Percentiles rank a stretch among this genome's conserved stretches.
These are phyloP conservation scores for Lypha dubia DNA, from an alignment of 2,888 invertebrate species.

Conservation along the genomic window DNA sequence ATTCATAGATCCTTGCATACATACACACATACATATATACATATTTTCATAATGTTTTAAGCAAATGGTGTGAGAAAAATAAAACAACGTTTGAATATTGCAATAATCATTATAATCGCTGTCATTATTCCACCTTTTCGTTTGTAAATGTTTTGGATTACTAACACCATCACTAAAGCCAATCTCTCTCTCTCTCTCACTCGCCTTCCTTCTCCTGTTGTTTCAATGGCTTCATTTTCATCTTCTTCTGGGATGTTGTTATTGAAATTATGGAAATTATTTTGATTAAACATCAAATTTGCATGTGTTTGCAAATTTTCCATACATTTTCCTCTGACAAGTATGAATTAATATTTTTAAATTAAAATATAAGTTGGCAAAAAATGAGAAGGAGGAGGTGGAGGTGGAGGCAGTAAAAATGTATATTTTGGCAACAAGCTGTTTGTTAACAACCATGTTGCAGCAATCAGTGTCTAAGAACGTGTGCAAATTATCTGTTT, in stretches of 20 bases:
- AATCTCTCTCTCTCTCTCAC: too few species aligned
- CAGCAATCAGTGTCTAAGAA: conserved; percentile 51
- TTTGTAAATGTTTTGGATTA: conserved; percentile 32
- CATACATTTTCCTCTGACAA: conserved; percentile 43
- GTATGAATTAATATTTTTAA: conserved; percentile 56
- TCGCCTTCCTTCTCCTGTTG: neutral
- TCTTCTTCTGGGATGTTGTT: conserved; percentile 2
- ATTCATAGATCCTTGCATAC: neutral
- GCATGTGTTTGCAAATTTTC: conserved; percentile 66
- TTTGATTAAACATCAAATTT: conserved; percentile 71
- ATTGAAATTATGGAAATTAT: conserved; percentile 71
- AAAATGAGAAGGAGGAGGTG: too few species aligned
- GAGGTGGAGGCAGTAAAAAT: conserved; percentile 14
- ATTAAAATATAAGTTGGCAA: conserved; percentile 32
- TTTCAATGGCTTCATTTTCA: conserved; percentile 24
- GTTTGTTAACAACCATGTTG: conserved; percentile 46
- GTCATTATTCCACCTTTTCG: conserved; percentile 68
- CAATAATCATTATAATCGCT: conserved; percentile 68
- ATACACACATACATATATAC: conserved; percentile 21
- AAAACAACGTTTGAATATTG: conserved; percentile 24
- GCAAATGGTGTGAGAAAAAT: conserved; percentile 38
- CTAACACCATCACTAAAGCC: conserved; percentile 21
- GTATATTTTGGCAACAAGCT: conserved; percentile 56
- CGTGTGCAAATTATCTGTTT: conserved; percentile 67
- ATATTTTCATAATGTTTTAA: conserved; percentile 44